phyloP scores from a whole-genome alignment of 2,888 invertebrate genomes.

The Cotesia congregata region DNA sequence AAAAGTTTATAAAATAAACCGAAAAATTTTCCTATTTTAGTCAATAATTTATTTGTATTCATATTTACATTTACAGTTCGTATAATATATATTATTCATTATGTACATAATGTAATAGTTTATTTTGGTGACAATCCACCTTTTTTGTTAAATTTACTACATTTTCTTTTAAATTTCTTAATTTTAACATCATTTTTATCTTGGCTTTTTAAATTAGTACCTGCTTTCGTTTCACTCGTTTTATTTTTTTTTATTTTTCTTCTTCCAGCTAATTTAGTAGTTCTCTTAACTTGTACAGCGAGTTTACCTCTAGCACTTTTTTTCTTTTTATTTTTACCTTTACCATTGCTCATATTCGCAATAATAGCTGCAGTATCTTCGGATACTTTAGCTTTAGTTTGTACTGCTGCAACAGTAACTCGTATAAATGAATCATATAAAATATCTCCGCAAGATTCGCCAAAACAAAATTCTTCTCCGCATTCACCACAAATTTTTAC shows the following conservation, averaged over 20 bases:
- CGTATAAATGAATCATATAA: constrained; percentile 74
- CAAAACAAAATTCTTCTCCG: constrained; percentile 85
- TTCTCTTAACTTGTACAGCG: constrained; percentile 70
- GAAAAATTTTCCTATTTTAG: neutral
- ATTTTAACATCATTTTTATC: constrained; percentile 66
- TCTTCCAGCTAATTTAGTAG: constrained; percentile 57
- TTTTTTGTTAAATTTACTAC: constrained; percentile 59
- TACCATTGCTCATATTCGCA: constrained; percentile 59
- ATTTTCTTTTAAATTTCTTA: constrained; percentile 67
- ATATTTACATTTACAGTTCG: constrained; percentile 13
- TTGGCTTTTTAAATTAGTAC: constrained; percentile 71
- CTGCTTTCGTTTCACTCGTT: constrained; percentile 64
- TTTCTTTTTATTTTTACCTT: constrained; percentile 56
- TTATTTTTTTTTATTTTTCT: constrained; percentile 56
- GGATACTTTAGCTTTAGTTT: constrained; percentile 60
- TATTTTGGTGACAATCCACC: constrained; percentile 49
- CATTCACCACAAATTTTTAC: constrained; percentile 84
- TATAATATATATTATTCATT: neutral
- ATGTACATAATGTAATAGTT: constrained; percentile 2
- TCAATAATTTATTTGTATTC: constrained; percentile 5
- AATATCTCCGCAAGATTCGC: constrained; percentile 73
- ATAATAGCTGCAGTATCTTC: constrained; percentile 68
- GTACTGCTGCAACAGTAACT: constrained; percentile 63
- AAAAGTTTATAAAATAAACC: neutral
- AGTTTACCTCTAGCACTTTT: constrained; percentile 57